Percentiles rank a stretch among this genome's conserved stretches.
phyloP scores from a whole-genome alignment of 2,113 vertebrate genomes.

The Phoxinus phoxinus region DNA sequence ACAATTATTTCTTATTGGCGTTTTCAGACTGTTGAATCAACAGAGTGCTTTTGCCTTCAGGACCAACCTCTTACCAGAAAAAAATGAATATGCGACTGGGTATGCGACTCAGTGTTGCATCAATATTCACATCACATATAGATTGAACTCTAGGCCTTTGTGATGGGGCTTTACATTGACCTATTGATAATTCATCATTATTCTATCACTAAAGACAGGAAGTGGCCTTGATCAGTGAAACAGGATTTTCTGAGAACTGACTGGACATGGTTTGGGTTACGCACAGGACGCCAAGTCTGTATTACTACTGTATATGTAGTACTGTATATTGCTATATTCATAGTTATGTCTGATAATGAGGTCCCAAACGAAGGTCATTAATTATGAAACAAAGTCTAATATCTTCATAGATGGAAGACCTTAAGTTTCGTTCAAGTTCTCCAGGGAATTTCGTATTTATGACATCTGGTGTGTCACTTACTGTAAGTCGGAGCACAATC shows the following conservation, averaged over 20 bases:
- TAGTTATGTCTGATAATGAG: background rate
- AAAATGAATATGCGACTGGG: background rate
- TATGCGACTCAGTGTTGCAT: background rate
- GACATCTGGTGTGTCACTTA: background rate
- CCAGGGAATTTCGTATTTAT: background rate
- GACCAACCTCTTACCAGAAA: constrained; percentile 3
- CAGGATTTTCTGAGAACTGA: background rate
- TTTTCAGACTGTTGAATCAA: constrained; percentile 18
- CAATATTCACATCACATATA: constrained; percentile 13
- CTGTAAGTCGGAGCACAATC: background rate
- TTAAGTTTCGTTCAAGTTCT: background rate
- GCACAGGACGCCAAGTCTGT: background rate
- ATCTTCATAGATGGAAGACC: background rate
- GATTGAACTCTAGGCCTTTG: constrained; percentile 12
- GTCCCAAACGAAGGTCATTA: background rate
- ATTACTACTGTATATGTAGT: background rate
- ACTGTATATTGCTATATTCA: background rate
- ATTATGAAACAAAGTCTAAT: background rate
- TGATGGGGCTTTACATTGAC: constrained; percentile 21
- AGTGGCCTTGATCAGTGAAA: background rate
- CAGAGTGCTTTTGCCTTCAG: background rate
- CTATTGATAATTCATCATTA: background rate
- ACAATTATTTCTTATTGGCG: constrained; percentile 1
- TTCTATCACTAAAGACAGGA: background rate
- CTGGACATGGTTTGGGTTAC: background rate